Base-by-base conservation (phyloP, 1,140 invertebrate genomes). In the Cydia fagiglandana region DNA sequence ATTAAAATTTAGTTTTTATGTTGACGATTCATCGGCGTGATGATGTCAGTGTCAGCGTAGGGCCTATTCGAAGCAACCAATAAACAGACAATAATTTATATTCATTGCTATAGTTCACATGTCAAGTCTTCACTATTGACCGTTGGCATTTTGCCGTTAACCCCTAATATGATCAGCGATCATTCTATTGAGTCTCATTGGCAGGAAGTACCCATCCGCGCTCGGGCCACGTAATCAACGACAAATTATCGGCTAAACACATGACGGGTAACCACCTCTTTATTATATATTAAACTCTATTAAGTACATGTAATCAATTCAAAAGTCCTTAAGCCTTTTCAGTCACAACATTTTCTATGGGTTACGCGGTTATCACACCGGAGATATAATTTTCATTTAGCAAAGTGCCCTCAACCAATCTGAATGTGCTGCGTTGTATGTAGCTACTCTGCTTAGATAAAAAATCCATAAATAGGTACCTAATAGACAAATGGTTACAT, bases 101-200 rank as follows among this genome's bases (percentile, higher is more conserved):
- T 87, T 89, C 85, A 91, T 89, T 86, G 83, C 79, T 84, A 77
- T 77, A 84, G 85, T 86, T 85, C 83, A 84, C 77, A 84, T 86
- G 85, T 83, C 85, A 79, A 81, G 82, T 82, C 80, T 79, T 87
- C 81, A 81, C 80, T 85, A 85, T 86, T 88, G 85, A 90, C 87
- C 87, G 81, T 79, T 84, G 83, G 77, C 82, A 85, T 88, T 83
- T 84, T 81, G 76, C 79, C 77, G 77, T 80, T 87, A 87, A 89
- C 86, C 89, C 81, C 84, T 80, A 70, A 70, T 70, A 74, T 84
- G 83, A 77, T 83, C 85, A 78, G 73, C 83, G 77, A 88, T 89
- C 86, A 86, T 85, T 87, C 83, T 88, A 88, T 91, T 88, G 80
- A 83, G 78, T 75, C 81, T 83, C 81, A 84, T 88, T 84, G 86